phyloP scores from a whole-genome alignment of 2,113 vertebrate species.

The Argyrosomus japonicus region DNA sequence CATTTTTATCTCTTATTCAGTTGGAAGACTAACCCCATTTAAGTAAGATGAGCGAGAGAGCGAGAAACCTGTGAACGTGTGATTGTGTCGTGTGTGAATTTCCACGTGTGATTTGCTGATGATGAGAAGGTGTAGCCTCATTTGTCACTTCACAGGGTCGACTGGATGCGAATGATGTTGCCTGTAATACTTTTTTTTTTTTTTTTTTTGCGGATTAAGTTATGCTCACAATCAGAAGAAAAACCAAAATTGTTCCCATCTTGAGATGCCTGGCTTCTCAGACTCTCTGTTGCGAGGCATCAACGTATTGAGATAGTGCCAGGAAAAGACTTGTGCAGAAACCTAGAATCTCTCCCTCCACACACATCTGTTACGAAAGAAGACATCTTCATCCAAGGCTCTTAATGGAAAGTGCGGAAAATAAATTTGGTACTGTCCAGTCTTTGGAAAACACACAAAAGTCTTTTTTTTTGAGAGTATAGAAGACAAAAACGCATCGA shows the following conservation, averaged over 20 bases:
- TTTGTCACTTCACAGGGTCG: conserved; percentile 34
- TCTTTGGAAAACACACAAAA: conserved; percentile 24
- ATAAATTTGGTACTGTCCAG: background rate
- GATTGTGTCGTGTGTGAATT: conserved; percentile 36
- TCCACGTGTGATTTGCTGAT: conserved; percentile 31
- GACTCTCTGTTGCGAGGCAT: conserved; percentile 30
- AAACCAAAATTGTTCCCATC: conserved; percentile 53
- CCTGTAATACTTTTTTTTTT: background rate
- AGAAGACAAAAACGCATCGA: background rate
- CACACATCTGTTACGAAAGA: conserved; percentile 37
- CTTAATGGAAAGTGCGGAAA: conserved; percentile 11
- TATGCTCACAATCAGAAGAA: conserved; percentile 38
- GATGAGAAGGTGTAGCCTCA: conserved; percentile 46
- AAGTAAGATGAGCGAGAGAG: conserved; percentile 44
- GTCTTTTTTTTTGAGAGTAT: background rate
- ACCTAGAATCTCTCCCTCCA: conserved; percentile 45
- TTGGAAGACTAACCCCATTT: conserved; percentile 75
- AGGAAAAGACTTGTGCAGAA: conserved; percentile 38
- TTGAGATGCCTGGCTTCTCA: conserved; percentile 18
- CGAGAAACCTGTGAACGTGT: conserved; percentile 39
- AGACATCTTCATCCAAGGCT: conserved; percentile 25
- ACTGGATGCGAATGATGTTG: conserved; percentile 20
- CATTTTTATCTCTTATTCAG: conserved; percentile 82
- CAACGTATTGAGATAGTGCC: conserved; percentile 19
- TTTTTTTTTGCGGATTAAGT: conserved; percentile 1